Base-by-base conservation (phyloP, 2,113 vertebrate genomes). In the Variabilichromis moorii region DNA sequence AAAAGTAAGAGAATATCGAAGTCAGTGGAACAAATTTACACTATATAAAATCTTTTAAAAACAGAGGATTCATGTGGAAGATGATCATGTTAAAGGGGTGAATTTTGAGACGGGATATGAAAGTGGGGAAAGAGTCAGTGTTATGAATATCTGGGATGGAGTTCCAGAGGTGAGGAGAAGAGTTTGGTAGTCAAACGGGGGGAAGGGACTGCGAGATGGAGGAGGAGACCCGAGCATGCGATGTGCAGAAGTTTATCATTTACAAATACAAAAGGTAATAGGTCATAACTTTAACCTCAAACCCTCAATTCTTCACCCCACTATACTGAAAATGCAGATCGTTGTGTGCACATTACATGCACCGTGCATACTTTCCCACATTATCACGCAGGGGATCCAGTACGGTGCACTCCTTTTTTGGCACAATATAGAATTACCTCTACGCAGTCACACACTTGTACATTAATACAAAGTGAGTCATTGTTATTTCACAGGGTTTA, bases 391-490 rank as follows among this genome's bases (percentile, higher is more conserved):
- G 7, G 45, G 2, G 24, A 50, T 78, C 71, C 45, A 1, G 14
- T 31, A 24, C 2, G 6, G 26, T 51, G 26, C 17, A 6, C 47
- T 19, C 45, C 26, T 78, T 78, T 78, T 33, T 33, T n/a, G 16
- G 73, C 26, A 51, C 73, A 78, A 4, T 51, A 12, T 51, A 78
- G 16, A 19, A 50, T 76, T 28, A 50, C 9, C 45, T 50, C 26
- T 19, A 31, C 0, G 24, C 73, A 51, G 16, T 33, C 26, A 78
- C 16, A 51, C 73, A 19, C 71, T 33, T 0, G 2, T 12, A 8
- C 45, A 78, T 78, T 50, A 51, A 78, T 78, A n/a, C 45, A 51
- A 78, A 50, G 16, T 51, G 73, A 78, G 45, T 51, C 73, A 33
- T 33, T 51, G 71, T 50, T 50, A n/a, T 78, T 51, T 33, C 17